Evolutionary conservation across 2,113 vertebrate genomes (phyloP), one percentile per base, ranked within the genome.

Genomic region (Misgurnus mizolepis): DNA sequence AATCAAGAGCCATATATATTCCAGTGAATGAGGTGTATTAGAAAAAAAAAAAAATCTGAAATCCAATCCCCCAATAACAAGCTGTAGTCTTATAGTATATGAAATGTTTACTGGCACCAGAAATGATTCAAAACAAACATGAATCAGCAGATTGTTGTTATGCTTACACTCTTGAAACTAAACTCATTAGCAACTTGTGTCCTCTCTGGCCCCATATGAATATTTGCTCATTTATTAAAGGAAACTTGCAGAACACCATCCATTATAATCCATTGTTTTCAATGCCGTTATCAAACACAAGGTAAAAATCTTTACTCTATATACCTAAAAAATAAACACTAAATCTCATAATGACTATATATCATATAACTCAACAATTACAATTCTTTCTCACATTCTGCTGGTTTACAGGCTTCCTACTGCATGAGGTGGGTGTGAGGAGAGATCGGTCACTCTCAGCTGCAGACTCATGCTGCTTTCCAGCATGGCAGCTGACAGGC

Each of bases 391-490:
- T 34, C 27, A 34, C 27, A 34, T 9, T 7, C 45, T 50, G 67
- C n/a, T 68, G 18, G 11, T 68, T 68, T 15, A 67, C 18, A 78
- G 50, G 64, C 65, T 67, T 27, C 27, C 40, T 67, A n/a, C 64
- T 41, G 76, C 14, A 47, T 58, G 15, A 67, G 18, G 17, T 17
- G 5, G 50, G 22, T 3, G 12, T 5, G 43, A 50, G 67, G 14
- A 50, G 49, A 58, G 39, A 39, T 14, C 18, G 10, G 65, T 22
- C 39, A 6, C 11, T 56, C 75, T 14, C 27, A 4, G 81, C 83
- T 66, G 66, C 1, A 83, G 82, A 87, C 77, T 83, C 88, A 88
- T 7, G 76, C 82, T 76, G 79, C 83, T 78, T 58, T 83, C 82
- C 80, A 82, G 45, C 80, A 14, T 34, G 65, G 82, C 83, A n/a